A percentile compares a stretch with the other conserved stretches of the same genome.
These are phyloP conservation scores for Sylvilagus floridanus DNA, from an alignment of 2,797 vertebrate genomes.

Conservation along the genomic window DNA sequence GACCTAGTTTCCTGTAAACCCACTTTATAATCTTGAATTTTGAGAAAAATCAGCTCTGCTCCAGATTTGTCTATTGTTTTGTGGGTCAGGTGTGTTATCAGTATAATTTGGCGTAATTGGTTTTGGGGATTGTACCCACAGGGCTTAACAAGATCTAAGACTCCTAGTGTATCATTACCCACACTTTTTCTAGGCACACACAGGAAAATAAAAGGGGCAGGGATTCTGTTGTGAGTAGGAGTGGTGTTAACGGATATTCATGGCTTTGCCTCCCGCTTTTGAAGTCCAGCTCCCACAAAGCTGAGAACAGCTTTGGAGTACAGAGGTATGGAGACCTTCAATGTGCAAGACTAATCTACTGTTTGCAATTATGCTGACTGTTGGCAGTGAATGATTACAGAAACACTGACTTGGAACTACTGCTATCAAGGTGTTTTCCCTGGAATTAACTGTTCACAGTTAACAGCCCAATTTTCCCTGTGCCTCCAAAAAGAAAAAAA, in stretches of 20 bases:
- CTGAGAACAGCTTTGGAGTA: conserved; percentile 32
- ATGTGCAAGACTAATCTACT: conserved; percentile 47
- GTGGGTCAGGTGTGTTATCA: conserved; percentile 35
- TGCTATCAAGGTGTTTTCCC: conserved; percentile 59
- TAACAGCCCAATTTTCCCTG: not conserved
- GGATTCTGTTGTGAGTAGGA: conserved; percentile 7
- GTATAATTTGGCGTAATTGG: not conserved
- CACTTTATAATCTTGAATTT: conserved; percentile 55
- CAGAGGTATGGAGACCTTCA: conserved; percentile 55
- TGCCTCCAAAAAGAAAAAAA: not conserved
- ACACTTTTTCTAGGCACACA: not conserved
- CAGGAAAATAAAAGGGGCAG: not conserved
- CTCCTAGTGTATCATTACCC: conserved; percentile 1
- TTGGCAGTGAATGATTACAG: conserved; percentile 52
- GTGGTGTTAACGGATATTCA: not conserved
- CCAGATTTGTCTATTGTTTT: conserved; percentile 56
- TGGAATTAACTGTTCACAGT: conserved; percentile 74
- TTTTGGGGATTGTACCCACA: conserved; percentile 11
- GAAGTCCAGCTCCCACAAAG: not conserved
- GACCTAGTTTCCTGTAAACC: conserved; percentile 11
- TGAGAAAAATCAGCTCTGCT: not conserved
- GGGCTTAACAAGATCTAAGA: conserved; percentile 38
- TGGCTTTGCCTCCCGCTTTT: not conserved
- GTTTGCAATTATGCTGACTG: conserved; percentile 60
- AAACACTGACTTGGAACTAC: conserved; percentile 48